Evolutionary conservation across 2,113 vertebrate species (phyloP).

Genomic region (Dasypus novemcinctus): DNA sequence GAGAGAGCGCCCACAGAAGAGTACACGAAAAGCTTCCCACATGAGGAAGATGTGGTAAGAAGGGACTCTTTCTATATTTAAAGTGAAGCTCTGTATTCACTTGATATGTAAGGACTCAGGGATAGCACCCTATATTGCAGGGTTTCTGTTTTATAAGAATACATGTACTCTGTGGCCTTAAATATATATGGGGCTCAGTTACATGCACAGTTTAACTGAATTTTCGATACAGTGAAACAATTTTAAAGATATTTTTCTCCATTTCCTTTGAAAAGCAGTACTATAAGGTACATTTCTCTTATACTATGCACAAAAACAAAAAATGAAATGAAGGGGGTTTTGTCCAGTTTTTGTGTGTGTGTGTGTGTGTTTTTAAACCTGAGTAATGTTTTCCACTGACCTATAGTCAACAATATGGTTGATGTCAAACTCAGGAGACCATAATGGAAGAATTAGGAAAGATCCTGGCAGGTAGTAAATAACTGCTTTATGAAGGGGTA

Average conservation of each 20-base stretch:
- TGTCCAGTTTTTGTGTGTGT: background rate
- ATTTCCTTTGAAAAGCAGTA: conserved; percentile 2
- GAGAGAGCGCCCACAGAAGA: background rate
- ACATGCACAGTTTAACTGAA: background rate
- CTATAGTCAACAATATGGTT: background rate
- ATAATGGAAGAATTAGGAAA: background rate
- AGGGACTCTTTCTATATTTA: background rate
- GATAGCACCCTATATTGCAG: background rate
- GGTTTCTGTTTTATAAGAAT: background rate
- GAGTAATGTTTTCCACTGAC: background rate
- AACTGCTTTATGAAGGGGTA: background rate
- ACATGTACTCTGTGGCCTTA: accelerated
- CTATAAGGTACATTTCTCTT: background rate
- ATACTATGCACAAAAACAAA: background rate
- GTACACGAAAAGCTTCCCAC: background rate
- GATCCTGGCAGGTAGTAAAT: background rate
- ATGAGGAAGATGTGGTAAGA: background rate
- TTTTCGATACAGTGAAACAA: background rate
- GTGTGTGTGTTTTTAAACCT: background rate
- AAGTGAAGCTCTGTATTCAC: background rate
- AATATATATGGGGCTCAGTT: background rate
- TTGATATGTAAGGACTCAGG: background rate
- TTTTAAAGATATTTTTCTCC: background rate
- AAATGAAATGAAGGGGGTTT: background rate
- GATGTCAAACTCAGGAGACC: background rate